Evolutionary conservation across 2,113 vertebrate genomes (phyloP).

Genomic region (Leucopsar rothschildi): DNA sequence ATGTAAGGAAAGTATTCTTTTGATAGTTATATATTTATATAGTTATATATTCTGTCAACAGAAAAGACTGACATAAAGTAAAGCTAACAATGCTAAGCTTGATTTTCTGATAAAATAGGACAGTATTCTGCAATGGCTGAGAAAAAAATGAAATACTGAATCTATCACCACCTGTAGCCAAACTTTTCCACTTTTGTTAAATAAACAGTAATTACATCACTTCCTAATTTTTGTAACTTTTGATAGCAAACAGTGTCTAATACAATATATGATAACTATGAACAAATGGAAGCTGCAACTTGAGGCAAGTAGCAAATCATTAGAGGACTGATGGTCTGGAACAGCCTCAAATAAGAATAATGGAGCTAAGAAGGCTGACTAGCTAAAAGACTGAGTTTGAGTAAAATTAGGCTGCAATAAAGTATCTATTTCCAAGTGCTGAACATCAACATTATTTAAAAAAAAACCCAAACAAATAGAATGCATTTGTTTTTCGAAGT

Average conservation of each 20-base stretch:
- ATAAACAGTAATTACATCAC: not conserved
- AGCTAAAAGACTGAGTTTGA: not conserved
- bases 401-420: not conserved
- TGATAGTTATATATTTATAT: not conserved
- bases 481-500: not conserved
- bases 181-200: not conserved
- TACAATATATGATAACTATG: not conserved
- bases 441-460: not conserved
- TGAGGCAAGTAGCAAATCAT: not conserved
- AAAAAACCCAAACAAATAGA: not conserved
- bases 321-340: not conserved
- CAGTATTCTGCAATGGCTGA: not conserved
- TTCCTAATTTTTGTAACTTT: not conserved
- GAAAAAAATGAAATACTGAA: not conserved
- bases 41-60: not conserved
- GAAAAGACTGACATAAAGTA: not conserved
- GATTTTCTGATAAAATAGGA: not conserved
- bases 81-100: not conserved
- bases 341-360: not conserved
- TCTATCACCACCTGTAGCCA: not conserved
- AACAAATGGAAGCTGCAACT: not conserved
- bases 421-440: not conserved
- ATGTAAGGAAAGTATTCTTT: not conserved
- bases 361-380: not conserved
- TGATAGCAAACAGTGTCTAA: not conserved